Evolutionary conservation across 2,113 vertebrate species (phyloP), one percentile per base, ranked within the genome.

Genomic region (Oreocharis arfaki): DNA sequence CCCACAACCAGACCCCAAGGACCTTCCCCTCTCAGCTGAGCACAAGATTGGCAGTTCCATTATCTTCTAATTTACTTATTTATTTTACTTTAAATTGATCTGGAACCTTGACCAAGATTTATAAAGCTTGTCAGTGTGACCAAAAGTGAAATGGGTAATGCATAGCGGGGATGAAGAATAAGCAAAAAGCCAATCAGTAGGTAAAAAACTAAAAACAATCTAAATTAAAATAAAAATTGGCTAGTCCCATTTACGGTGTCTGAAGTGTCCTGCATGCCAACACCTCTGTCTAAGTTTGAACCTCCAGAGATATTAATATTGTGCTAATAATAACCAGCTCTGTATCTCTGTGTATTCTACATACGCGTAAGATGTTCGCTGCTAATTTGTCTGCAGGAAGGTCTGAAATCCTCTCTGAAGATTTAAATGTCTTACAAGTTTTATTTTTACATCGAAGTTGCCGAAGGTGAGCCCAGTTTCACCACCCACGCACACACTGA

Each of bases 391-490:
- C 82, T 93, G 46, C 91, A 64, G 71, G 71, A 90, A 94, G 68
- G 55, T 87, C 93, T 90, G 73, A 90, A 91, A 96, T 79, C 89
- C 94, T 94, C 78, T 92, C 93, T 90, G 89, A 95, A 93, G 93
- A 93, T 91, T 93, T 70, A 64, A 95, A 59, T 63, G 79, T 96
- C 96, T 97, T 87, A 94, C 90, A 96, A 89, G 95, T 94, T 96
- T 96, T 97, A 97, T 97, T 97, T 97, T 97, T 97, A 90, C 75
- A 63, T 23, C 0, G 1, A 83, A 96, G 92, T 92, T 89, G 94
- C 95, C 10, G 13, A 97, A 97, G 97, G 97, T 97, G 97, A 97
- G 96, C 95, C 96, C 63, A 64, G 92, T 90, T 95, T 94, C 88
- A 92, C 92, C 93, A 75, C 97, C 97, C 84, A 96, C 95, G 10